Evolutionary conservation across 2,797 vertebrate species (phyloP), one percentile per base, ranked within the genome.

Genomic region (Microctenopoma stevenorrisi): DNA sequence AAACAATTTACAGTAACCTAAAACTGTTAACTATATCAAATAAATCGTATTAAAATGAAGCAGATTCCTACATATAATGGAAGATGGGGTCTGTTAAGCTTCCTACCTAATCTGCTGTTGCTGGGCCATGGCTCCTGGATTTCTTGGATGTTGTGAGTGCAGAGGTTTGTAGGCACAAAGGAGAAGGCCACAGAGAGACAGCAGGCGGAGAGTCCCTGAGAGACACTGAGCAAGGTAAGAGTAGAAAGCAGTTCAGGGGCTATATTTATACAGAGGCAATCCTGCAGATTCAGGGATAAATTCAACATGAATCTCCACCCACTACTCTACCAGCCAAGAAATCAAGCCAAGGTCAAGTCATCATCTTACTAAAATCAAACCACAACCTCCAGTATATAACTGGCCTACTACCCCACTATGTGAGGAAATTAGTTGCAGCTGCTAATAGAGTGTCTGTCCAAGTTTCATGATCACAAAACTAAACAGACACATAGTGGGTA

Each of bases 21-120:
- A 0, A 52, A 44, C 4, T 5, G 11, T 56, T 64, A 16, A 38
- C 16, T 30, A 3, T 8, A 13, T 16, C 1, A 30, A 52, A 55
- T 25, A 0, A 46, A 54, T 38, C 0, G 0, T 18, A 14, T 51
- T 4, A 33, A 67, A 14, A 56, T 38, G 2, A 35, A 66, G 4
- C 43, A 64, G 63, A 18, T 11, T 56, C 11, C 16, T 5, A 9
- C 3, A 13, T 6, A 4, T 65, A 11, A 53, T 37, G n/a, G 22
- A 25, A 8, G 18, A 59, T 37, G 9, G 11, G 3, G 14, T 53
- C 35, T 12, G 18, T 1, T 59, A 6, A 37, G 16, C 12, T 66
- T 64, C 82, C 13, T 90, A 92, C 91, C 90, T 92, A 14, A 92
- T 92, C 53, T 86, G 82, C 54, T 91, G 91, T 72, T 86, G 87